These are phyloP conservation scores for Phalacrocorax carbo DNA, from an alignment of 2,113 vertebrate genomes.

Conservation along the genomic window DNA sequence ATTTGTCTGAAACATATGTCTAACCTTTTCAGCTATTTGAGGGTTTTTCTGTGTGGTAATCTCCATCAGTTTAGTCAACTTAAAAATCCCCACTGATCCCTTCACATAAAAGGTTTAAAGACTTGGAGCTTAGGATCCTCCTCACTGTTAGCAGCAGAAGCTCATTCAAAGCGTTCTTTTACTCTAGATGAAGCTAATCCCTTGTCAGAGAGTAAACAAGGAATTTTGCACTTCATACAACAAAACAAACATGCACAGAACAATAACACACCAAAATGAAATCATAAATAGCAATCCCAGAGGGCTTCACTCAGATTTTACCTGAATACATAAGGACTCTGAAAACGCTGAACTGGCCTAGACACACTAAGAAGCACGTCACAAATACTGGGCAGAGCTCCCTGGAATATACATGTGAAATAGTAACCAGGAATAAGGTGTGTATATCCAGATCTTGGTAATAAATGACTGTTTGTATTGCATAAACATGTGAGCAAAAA, in stretches of 20 bases:
- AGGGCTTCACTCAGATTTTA: not conserved
- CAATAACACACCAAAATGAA: not conserved
- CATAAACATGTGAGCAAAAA: not conserved
- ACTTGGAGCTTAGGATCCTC: not conserved
- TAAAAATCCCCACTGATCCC: conserved; percentile 23
- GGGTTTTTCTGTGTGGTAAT: not conserved
- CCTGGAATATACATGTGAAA: not conserved
- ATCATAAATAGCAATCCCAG: not conserved
- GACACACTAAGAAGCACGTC: not conserved
- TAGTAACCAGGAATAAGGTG: not conserved
- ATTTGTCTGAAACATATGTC: conserved; percentile 9
- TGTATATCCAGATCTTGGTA: not conserved
- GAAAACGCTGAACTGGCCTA: not conserved
- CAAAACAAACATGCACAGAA: not conserved
- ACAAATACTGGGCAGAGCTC: not conserved
- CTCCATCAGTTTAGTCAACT: conserved; percentile 10
- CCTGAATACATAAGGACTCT: not conserved
- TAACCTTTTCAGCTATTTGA: not conserved
- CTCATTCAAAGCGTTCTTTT: not conserved
- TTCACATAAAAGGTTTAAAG: conserved; percentile 39
- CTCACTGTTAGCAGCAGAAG: not conserved
- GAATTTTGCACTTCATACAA: not conserved
- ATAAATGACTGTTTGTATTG: not conserved
- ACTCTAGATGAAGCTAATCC: conserved; percentile 15
- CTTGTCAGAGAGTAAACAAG: not conserved